These are phyloP conservation scores for Diarsia brunnea DNA, from an alignment of 2,888 invertebrate species.

Conservation along the genomic window DNA sequence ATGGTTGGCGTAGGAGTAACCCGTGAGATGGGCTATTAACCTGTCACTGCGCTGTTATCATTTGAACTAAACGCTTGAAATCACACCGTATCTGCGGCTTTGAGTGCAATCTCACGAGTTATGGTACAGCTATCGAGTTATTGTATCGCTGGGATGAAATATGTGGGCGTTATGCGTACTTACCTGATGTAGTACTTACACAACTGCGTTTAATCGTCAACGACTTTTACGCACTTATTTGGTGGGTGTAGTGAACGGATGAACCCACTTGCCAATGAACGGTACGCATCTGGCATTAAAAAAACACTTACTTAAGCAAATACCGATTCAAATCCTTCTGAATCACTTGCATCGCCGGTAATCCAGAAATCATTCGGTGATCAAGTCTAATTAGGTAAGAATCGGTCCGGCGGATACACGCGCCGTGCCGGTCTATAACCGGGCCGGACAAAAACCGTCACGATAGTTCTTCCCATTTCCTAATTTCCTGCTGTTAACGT, in stretches of 20 bases:
- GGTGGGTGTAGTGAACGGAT: conserved; percentile 14
- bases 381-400: conserved; percentile 61
- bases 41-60: conserved; percentile 42
- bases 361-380: conserved; percentile 49
- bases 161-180: conserved; percentile 23
- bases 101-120: conserved; percentile 22
- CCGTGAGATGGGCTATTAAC: conserved; percentile 48
- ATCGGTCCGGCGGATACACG: conserved; percentile 63
- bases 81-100: conserved; percentile 17
- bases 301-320: neutral
- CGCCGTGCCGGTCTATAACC: conserved; percentile 63
- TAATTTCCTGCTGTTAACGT: conserved; percentile 69
- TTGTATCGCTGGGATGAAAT: conserved; percentile 22
- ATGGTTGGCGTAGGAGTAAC: conserved; percentile 41
- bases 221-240: neutral
- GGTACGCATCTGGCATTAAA: neutral
- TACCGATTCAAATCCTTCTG: neutral
- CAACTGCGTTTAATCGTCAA: conserved; percentile 5
- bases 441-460: conserved; percentile 65
- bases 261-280: conserved; percentile 6
- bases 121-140: conserved; percentile 18
- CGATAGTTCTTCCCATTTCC: conserved; percentile 69
- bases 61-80: conserved; percentile 32
- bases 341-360: conserved; percentile 33
- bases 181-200: conserved; percentile 12